Evolutionary conservation across 1,140 invertebrate species (phyloP), one percentile per base, ranked within the genome.

Genomic region (Neelides sp.): DNA sequence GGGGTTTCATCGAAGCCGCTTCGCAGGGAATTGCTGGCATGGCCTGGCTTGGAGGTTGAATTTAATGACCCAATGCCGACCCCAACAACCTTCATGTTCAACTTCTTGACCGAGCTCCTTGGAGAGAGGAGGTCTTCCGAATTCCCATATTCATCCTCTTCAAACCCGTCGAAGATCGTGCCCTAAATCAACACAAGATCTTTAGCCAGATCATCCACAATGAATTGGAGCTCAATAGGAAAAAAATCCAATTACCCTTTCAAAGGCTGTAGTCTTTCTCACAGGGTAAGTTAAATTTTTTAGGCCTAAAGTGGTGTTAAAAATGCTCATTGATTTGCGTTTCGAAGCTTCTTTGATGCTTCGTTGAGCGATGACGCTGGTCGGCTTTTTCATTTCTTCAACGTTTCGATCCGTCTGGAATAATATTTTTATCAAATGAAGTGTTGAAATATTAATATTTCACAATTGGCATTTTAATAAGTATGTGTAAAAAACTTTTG

Each of bases 311-410:
- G 24, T 53, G 0, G 41, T 19, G 5, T 20, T 39, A 19, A 50
- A 27, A 45, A 46, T 50, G n/a, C 37, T 56, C 19, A 51, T 54
- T 24, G 52, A 40, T 28, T 48, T 42, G 15, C 58, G 36, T 22
- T 55, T 15, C 0, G 58, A 57, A 59, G 63, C 67, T 41, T 78
- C 64, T 55, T 71, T 55, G 35, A 78, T 63, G 43, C 79, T 63
- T 63, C 78, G 78, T 62, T 81, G 78, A 10, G 80, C 75, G 4
- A 73, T 66, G 5, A 79, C 73, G 68, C 82, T 83, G 1, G 80
- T 78, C 13, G 82, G 78, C 62, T 82, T 82, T n/a, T 82, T 66
- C 10, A 82, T 62, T 48, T 80, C 78, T 55, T 84, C 80, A 24
- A 74, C 66, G 62, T 79, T 80, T 12, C 75, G 68, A 35, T 73